These are phyloP conservation scores for Pogonophryne albipinna DNA, from an alignment of 2,797 vertebrate genomes.

Conservation along the genomic window DNA sequence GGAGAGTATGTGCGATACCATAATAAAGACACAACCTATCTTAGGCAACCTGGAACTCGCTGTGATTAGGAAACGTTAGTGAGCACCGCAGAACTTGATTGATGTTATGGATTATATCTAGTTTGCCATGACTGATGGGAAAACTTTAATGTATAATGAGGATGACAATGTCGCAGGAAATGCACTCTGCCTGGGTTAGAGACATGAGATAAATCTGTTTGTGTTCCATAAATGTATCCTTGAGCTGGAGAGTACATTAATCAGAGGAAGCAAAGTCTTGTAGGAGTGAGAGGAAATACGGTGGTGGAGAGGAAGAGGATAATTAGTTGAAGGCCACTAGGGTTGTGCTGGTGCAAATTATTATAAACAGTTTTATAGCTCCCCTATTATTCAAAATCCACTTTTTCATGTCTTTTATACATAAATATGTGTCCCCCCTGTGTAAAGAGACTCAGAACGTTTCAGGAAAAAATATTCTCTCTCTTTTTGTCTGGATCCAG, in stretches of 20 bases:
- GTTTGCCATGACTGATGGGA: conserved; percentile 56
- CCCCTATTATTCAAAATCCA: too few relatives aligned
- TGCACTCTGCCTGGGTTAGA: conserved; percentile 34
- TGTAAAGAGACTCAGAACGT: too few relatives aligned
- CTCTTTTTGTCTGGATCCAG: too few relatives aligned
- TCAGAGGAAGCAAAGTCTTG: conserved; percentile 52
- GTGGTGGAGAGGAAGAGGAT: conserved; percentile 1
- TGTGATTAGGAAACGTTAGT: conserved; percentile 33
- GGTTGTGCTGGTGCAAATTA: too few relatives aligned
- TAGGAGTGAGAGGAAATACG: conserved; percentile 15
- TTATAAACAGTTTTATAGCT: too few relatives aligned
- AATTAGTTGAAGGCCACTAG: neutral
- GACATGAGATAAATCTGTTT: conserved; percentile 58
- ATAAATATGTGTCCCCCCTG: too few relatives aligned
- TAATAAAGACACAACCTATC: conserved; percentile 28
- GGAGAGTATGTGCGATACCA: neutral
- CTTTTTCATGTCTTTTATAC: too few relatives aligned
- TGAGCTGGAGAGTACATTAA: conserved; percentile 63
- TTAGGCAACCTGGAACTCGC: conserved; percentile 23
- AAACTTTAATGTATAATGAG: conserved; percentile 53
- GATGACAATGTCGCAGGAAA: conserved; percentile 54
- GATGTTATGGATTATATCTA: conserved; percentile 54
- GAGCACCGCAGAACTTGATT: conserved; percentile 32
- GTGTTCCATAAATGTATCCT: conserved; percentile 62
- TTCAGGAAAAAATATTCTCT: too few relatives aligned